Evolutionary conservation across 2,113 vertebrate species (phyloP).

Genomic region (Alectura lathami): DNA sequence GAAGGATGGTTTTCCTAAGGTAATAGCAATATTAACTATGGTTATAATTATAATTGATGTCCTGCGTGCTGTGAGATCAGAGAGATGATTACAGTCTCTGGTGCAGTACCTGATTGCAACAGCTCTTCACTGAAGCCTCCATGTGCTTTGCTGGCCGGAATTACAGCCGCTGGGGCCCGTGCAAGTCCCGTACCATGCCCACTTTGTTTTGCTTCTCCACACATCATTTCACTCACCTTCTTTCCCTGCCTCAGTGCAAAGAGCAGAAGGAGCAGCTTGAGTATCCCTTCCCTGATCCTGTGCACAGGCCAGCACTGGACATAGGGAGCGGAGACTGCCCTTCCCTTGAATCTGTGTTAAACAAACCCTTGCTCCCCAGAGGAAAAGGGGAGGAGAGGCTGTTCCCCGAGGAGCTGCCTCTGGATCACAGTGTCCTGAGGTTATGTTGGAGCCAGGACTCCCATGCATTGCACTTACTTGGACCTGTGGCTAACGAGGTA

Average conservation of each 20-base stretch:
- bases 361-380: neutral
- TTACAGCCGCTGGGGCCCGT: neutral
- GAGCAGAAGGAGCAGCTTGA: neutral
- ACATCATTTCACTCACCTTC: neutral
- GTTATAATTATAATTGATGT: neutral
- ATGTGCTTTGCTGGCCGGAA: neutral
- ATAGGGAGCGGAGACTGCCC: neutral
- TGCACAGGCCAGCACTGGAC: neutral
- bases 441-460: neutral
- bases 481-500: neutral
- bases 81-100: neutral
- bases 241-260: neutral
- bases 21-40: neutral
- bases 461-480: neutral
- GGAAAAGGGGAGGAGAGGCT: neutral
- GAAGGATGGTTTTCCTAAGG: neutral
- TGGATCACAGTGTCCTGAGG: neutral
- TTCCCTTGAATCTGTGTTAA: neutral
- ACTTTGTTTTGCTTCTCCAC: neutral
- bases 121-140: neutral
- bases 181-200: neutral
- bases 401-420: neutral
- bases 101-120: neutral
- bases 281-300: neutral
- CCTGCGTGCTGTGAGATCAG: neutral